Conservation (phyloP, 1,140 invertebrate species). For the Neotoxoptera formosana region DNA sequence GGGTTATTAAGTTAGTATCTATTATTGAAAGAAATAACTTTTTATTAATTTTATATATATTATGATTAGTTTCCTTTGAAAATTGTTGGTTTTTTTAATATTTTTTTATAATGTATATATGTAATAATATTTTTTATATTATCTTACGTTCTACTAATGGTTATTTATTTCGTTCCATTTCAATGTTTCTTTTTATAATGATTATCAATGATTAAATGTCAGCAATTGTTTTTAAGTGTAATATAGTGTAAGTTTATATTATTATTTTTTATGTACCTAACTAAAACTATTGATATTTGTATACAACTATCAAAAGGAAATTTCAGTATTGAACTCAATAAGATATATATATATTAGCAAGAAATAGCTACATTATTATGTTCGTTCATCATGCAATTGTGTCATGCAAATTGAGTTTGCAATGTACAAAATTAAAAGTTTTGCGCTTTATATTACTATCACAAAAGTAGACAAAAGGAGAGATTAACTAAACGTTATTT, state of each 20-base stretch:
- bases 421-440: neutral
- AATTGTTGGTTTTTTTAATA: neutral
- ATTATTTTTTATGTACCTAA: neutral
- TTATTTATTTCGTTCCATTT: neutral
- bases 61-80: neutral
- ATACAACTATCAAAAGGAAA: neutral
- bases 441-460: neutral
- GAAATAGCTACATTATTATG: neutral
- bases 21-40: neutral
- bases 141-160: neutral
- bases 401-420: neutral
- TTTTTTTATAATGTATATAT: neutral
- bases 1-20: neutral
- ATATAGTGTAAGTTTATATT: neutral
- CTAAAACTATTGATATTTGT: neutral
- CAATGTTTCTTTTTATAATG: neutral
- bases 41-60: neutral
- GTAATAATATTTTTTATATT: no score
- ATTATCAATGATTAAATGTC: neutral
- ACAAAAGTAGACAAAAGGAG: neutral
- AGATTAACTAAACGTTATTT: neutral
- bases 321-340: neutral
- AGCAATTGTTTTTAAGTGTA: neutral
- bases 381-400: neutral
- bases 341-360: neutral